Conservation (phyloP, 2,888 invertebrate genomes). For the Girardia tigrina region DNA sequence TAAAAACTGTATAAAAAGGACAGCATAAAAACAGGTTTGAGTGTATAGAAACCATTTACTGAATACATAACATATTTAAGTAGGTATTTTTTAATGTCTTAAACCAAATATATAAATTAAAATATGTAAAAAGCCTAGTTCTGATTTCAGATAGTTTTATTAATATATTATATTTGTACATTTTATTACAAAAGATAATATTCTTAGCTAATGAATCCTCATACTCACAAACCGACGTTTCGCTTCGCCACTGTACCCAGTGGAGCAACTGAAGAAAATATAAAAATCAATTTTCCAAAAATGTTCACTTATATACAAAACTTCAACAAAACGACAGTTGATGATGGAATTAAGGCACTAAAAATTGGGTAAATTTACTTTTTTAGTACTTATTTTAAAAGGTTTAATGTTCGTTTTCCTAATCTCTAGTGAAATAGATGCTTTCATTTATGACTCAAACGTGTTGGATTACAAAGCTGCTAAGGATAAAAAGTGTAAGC, state of each 20-base stretch:
- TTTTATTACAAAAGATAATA: neutral
- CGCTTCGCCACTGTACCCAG: constrained; percentile 88
- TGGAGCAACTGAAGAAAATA: constrained; percentile 86
- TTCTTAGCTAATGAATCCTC: constrained; percentile 61
- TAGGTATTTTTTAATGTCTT: too few species aligned
- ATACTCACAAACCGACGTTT: constrained; percentile 72
- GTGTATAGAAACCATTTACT: too few species aligned
- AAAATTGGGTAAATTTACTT: constrained; percentile 58
- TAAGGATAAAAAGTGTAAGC: constrained; percentile 74
- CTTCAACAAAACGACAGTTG: constrained; percentile 69
- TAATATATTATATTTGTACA: neutral
- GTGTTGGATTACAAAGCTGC: constrained; percentile 89
- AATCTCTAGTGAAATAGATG: constrained; percentile 66
- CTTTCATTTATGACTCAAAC: constrained; percentile 94
- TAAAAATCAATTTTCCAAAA: constrained; percentile 64
- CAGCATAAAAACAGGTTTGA: too few species aligned
- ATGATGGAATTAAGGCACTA: constrained; percentile 71
- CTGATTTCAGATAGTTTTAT: too few species aligned
- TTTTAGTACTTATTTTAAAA: constrained; percentile 39
- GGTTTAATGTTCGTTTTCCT: constrained; percentile 34
- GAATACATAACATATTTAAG: too few species aligned
- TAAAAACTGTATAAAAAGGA: too few species aligned
- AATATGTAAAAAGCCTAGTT: too few species aligned
- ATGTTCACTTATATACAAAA: constrained; percentile 79
- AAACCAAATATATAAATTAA: too few species aligned